A percentile compares a stretch with the other conserved stretches of the same genome.
These are phyloP conservation scores for Cyanoderma ruficeps DNA, from an alignment of 2,113 vertebrate genomes.

Conservation along the genomic window DNA sequence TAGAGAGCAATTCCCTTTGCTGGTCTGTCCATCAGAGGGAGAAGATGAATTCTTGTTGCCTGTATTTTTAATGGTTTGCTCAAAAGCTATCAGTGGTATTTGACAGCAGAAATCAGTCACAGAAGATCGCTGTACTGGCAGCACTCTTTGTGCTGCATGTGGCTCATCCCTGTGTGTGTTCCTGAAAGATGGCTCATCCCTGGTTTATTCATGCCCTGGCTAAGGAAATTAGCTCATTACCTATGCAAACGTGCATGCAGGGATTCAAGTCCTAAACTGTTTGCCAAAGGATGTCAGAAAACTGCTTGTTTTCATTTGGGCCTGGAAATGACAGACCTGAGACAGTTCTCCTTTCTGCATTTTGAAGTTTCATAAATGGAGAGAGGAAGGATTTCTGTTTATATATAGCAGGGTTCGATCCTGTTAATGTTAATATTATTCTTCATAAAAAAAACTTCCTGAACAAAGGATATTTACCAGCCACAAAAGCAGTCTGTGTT, in stretches of 20 bases:
- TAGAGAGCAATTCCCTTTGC: neutral
- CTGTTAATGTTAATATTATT: neutral
- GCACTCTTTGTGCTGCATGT: rapidly evolving
- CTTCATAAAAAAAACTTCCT: neutral
- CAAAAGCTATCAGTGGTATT: neutral
- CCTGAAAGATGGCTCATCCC: neutral
- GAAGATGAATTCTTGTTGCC: neutral
- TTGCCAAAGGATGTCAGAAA: slow-evolving; percentile 16
- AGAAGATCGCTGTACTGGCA: neutral
- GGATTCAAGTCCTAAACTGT: neutral
- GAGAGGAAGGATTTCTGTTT: slow-evolving; percentile 4
- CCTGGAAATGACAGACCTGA: neutral
- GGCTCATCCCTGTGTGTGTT: neutral
- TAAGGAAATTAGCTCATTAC: slow-evolving; percentile 29
- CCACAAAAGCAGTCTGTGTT: neutral
- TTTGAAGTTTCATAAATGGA: neutral
- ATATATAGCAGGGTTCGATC: neutral
- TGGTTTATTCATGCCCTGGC: neutral
- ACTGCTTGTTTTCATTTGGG: neutral
- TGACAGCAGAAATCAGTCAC: neutral
- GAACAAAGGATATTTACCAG: slow-evolving; percentile 35
- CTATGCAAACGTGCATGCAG: neutral
- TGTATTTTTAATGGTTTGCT: neutral
- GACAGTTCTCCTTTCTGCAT: neutral
- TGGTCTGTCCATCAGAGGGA: neutral